These are phyloP conservation scores for Polydrusus pterygomalis DNA, from an alignment of 2,888 invertebrate genomes.

Conservation along the genomic window DNA sequence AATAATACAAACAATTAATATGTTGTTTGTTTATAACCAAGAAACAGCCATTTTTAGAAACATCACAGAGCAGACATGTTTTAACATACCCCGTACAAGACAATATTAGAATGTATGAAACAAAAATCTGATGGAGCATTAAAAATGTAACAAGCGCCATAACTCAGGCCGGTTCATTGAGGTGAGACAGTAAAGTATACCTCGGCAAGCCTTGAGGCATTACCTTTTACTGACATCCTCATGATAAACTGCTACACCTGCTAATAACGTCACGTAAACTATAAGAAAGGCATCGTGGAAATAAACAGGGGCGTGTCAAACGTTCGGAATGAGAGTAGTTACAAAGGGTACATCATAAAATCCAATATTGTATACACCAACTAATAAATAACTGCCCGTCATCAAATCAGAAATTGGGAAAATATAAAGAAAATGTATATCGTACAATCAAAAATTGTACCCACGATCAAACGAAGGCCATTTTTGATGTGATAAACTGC, in stretches of 20 bases:
- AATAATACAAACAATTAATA: too few relatives aligned
- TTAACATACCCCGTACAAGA: background rate
- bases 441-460: too few relatives aligned
- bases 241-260: constrained; percentile 67
- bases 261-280: constrained; percentile 69
- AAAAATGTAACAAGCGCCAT: constrained; percentile 40
- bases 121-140: constrained; percentile 35
- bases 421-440: too few relatives aligned
- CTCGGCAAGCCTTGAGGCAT: constrained; percentile 63
- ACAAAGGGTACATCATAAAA: too few relatives aligned
- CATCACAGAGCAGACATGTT: too few relatives aligned
- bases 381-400: too few relatives aligned
- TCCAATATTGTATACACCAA: too few relatives aligned
- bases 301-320: constrained; percentile 14
- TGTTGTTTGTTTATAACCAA: background rate
- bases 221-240: constrained; percentile 64
- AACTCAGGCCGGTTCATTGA: constrained; percentile 42
- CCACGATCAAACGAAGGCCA: too few relatives aligned
- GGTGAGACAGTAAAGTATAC: constrained; percentile 63
- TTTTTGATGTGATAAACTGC: too few relatives aligned
- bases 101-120: constrained; percentile 27
- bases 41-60: too few relatives aligned
- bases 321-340: too few relatives aligned
- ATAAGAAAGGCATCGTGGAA: constrained; percentile 65
- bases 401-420: too few relatives aligned